A percentile compares a stretch with the other conserved stretches of the same genome.
Conservation (phyloP, 2,797 vertebrate species). For the Silurus lanzhouensis region DNA sequence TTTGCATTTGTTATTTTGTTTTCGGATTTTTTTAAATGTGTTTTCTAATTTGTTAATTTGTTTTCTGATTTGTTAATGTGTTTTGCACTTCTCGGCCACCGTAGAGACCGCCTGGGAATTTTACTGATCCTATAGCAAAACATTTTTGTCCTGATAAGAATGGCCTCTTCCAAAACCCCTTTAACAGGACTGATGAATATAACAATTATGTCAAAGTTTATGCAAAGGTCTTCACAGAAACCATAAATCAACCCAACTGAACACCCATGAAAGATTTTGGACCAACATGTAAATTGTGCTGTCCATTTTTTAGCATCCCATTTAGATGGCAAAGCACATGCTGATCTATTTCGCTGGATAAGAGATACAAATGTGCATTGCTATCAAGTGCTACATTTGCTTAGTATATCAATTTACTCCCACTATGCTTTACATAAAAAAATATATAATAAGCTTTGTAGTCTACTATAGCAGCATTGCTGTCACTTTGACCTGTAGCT, state of each 20-base stretch:
- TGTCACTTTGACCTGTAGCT: slow-evolving; percentile 30
- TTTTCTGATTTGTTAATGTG: too few species aligned
- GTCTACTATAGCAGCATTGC: slow-evolving; percentile 16
- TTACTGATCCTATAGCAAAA: not conserved
- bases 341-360: not conserved
- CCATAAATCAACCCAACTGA: not conserved
- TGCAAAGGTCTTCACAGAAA: not conserved
- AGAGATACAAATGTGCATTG: not conserved
- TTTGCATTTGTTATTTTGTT: too few species aligned
- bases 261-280: not conserved
- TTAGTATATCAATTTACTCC: not conserved
- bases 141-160: not conserved
- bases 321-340: slow-evolving; percentile 6
- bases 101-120: too few species aligned
- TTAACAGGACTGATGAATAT: not conserved
- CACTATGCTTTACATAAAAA: not conserved
- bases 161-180: not conserved
- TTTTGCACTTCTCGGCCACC: too few species aligned
- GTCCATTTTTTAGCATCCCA: not conserved
- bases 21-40: too few species aligned
- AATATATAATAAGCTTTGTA: slow-evolving; percentile 13
- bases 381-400: not conserved
- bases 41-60: too few species aligned
- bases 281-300: not conserved
- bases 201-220: not conserved